Evolutionary conservation across 2,888 invertebrate species (phyloP), one percentile per base, ranked within the genome.

Genomic region (Calameuta idolon): DNA sequence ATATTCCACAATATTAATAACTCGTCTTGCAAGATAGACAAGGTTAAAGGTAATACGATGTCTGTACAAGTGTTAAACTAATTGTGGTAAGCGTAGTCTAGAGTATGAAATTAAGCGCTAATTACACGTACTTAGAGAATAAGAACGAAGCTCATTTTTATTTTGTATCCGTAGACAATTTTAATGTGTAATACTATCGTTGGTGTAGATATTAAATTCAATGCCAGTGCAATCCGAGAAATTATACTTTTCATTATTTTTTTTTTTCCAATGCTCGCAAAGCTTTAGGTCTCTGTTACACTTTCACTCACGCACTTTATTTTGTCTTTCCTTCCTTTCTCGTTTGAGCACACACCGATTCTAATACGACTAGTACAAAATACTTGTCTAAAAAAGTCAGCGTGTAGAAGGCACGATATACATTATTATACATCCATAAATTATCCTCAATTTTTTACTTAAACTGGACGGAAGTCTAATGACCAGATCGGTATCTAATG

Each of bases 391-490:
- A 71, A 71, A 71, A 71, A 55, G 33, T 71, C 31, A 30, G 71
- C 71, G 15, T 71, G 71, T 71, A 71, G 31, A 31, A 71, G 71
- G 71, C 71, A 71, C 71, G 71, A 55, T 55, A 55, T 23, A 55
- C 23, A 55, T 55, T 55, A 55, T 55, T 55, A 55, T 55, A 55
- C 23, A 23, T 55, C 15, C 23, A 9, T 15, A 55, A 55, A 55
- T 23, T 55, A 5, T 55, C 40, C 15, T 55, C 9, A 9, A 55
- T 15, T 55, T 55, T 69, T 69, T 75, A 74, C 74, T 77, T 77
- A 75, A 69, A 12, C 75, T 77, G 79, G 77, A 80, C 78, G 79
- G 79, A 85, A 82, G 81, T 84, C 81, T 78, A 79, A 77, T 80
- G 77, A 82, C 78, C 76, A 82, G 79, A 81, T 82, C 79, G 68